A percentile compares a stretch with the other conserved stretches of the same genome.
Evolutionary conservation across 2,888 invertebrate genomes (phyloP).

Genomic region (Fissipunctia ypsillon): DNA sequence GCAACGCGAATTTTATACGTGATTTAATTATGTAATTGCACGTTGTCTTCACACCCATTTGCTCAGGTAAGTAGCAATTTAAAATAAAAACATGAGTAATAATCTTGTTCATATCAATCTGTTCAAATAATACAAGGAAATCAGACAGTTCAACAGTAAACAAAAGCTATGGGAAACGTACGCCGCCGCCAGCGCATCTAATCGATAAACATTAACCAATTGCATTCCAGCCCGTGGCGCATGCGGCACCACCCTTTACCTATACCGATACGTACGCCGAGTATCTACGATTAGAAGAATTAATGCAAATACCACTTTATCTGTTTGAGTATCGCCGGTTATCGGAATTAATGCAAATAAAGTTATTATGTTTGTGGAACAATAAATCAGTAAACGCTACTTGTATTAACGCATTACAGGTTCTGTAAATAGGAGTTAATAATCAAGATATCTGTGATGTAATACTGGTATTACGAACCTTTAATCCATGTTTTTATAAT

Average conservation of each 20-base stretch:
- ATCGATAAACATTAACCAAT: slow-evolving; percentile 84
- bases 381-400: slow-evolving; percentile 70
- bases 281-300: slow-evolving; percentile 60
- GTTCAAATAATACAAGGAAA: slow-evolving; percentile 57
- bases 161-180: slow-evolving; percentile 73
- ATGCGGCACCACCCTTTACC: slow-evolving; percentile 65
- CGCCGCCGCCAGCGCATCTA: slow-evolving; percentile 79
- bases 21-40: background rate
- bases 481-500: slow-evolving; percentile 43
- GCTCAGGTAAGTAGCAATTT: slow-evolving; percentile 12
- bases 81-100: slow-evolving; percentile 13
- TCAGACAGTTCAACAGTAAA: slow-evolving; percentile 66
- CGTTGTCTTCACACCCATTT: background rate
- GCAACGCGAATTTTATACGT: background rate
- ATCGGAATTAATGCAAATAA: slow-evolving; percentile 69
- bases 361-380: slow-evolving; percentile 67
- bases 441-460: slow-evolving; percentile 46
- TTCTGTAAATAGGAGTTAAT: slow-evolving; percentile 46
- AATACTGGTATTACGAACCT: slow-evolving; percentile 21
- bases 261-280: slow-evolving; percentile 40
- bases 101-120: slow-evolving; percentile 31
- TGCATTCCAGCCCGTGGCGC: slow-evolving; percentile 74
- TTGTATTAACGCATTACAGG: slow-evolving; percentile 57
- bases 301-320: slow-evolving; percentile 64
- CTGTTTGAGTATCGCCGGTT: slow-evolving; percentile 60